A percentile compares a stretch with the other conserved stretches of the same genome.
Conservation (phyloP, 2,797 vertebrate genomes). For the Artibeus lituratus region DNA sequence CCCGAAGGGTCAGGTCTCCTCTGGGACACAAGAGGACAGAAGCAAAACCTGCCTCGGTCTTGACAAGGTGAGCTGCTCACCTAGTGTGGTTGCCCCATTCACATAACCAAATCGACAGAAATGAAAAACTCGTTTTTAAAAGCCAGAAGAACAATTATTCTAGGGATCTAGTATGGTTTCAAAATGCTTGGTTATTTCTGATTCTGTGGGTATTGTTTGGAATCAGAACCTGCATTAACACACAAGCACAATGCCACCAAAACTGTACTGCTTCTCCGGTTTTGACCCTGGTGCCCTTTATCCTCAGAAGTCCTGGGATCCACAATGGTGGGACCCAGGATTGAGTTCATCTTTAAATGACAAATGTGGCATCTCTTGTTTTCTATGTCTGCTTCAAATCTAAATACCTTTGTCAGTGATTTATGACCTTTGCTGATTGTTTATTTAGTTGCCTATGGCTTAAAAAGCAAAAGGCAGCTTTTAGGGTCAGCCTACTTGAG, state of each 20-base stretch:
- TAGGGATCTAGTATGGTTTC: background rate
- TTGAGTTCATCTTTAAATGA: background rate
- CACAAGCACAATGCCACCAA: no score
- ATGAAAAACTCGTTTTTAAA: background rate
- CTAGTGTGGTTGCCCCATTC: background rate
- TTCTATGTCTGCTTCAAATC: background rate
- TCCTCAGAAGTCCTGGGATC: background rate
- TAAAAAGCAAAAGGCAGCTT: background rate
- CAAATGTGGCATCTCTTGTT: background rate
- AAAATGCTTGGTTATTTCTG: background rate
- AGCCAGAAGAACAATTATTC: background rate
- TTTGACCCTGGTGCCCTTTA: background rate
- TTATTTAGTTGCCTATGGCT: background rate
- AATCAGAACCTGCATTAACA: background rate
- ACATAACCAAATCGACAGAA: background rate
- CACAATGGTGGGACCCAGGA: background rate
- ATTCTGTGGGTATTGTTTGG: background rate
- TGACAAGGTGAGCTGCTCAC: background rate
- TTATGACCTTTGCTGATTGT: conserved; percentile 25
- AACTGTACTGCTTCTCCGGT: background rate
- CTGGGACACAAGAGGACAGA: fast-evolving
- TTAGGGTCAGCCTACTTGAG: background rate
- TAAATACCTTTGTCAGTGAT: conserved; percentile 49
- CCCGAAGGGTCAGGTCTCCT: background rate
- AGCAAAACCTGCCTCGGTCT: background rate